phyloP scores from a whole-genome alignment of 2,888 invertebrate species.

The Chrysomela aeneicollis region DNA sequence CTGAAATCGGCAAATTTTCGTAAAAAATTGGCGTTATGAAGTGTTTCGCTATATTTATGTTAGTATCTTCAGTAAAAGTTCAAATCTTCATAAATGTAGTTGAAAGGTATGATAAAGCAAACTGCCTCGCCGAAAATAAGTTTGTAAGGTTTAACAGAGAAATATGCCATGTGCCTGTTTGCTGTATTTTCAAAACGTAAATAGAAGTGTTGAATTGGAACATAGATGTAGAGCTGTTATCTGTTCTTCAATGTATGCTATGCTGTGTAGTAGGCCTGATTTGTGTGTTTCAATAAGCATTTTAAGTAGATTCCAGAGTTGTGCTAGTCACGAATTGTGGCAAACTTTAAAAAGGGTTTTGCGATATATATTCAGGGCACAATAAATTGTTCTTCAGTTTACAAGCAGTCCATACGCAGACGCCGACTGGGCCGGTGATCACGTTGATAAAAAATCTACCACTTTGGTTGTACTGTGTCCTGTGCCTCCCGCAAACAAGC shows the following conservation, averaged over 20 bases:
- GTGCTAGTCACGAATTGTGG: not conserved
- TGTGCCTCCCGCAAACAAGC: not conserved
- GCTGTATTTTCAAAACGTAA: too few species aligned
- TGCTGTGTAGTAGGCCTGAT: constrained; percentile 35
- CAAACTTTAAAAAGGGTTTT: not conserved
- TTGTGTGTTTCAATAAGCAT: constrained; percentile 30
- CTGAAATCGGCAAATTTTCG: too few species aligned
- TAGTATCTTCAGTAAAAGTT: too few species aligned
- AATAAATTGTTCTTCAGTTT: not conserved
- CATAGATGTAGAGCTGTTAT: constrained; percentile 24
- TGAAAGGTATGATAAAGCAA: too few species aligned
- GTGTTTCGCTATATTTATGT: too few species aligned
- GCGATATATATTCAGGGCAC: not conserved
- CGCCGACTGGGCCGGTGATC: constrained; percentile 9
- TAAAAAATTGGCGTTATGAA: too few species aligned
- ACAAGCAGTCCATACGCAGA: constrained; percentile 2
- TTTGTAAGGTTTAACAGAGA: too few species aligned
- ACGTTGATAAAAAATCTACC: not conserved
- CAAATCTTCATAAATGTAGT: too few species aligned
- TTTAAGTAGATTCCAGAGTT: constrained; percentile 26
- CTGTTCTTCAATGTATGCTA: constrained; percentile 38
- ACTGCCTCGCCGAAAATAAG: too few species aligned
- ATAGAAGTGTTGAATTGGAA: constrained; percentile 26
- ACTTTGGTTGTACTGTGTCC: not conserved
- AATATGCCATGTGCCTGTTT: too few species aligned